A percentile compares a stretch with the other conserved stretches of the same genome.
These are phyloP conservation scores for Ptiloglossa arizonensis DNA, from an alignment of 1,140 invertebrate species.

Conservation along the genomic window DNA sequence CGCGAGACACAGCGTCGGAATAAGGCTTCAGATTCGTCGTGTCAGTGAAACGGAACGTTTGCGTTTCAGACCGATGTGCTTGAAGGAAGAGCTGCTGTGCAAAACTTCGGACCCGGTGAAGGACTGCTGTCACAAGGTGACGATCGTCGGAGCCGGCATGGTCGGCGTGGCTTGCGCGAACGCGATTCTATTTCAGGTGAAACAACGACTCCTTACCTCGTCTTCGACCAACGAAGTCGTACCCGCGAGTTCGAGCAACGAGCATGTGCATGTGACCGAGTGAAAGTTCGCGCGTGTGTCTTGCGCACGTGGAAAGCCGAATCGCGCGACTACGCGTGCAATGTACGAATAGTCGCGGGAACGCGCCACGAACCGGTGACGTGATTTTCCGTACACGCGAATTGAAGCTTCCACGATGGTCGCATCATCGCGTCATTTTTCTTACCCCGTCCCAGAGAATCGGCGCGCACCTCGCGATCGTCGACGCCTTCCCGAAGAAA, in stretches of 20 bases:
- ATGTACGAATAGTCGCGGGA: constrained; percentile 13
- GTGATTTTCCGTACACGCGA: no score
- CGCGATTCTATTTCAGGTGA: constrained; percentile 84
- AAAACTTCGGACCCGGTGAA: constrained; percentile 67
- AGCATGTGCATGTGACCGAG: constrained; percentile 2
- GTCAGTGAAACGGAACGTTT: constrained; percentile 8
- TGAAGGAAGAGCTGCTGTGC: constrained; percentile 73
- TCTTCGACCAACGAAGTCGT: not conserved
- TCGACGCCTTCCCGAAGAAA: constrained; percentile 84
- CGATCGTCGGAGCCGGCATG: constrained; percentile 85
- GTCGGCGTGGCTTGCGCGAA: constrained; percentile 85
- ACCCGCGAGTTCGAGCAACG: not conserved
- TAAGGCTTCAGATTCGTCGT: not conserved
- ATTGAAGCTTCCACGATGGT: no score
- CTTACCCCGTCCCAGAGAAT: constrained; percentile 75
- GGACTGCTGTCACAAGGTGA: constrained; percentile 81
- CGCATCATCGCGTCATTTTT: not conserved
- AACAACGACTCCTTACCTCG: not conserved
- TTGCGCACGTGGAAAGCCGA: not conserved
- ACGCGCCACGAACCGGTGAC: no score
- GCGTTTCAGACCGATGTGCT: constrained; percentile 54
- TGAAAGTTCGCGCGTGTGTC: constrained; percentile 38
- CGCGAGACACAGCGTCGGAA: not conserved
- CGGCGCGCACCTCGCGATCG: constrained; percentile 83
- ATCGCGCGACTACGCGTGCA: not conserved